phyloP scores from a whole-genome alignment of 2,888 invertebrate genomes.

The Junonia oenone region DNA sequence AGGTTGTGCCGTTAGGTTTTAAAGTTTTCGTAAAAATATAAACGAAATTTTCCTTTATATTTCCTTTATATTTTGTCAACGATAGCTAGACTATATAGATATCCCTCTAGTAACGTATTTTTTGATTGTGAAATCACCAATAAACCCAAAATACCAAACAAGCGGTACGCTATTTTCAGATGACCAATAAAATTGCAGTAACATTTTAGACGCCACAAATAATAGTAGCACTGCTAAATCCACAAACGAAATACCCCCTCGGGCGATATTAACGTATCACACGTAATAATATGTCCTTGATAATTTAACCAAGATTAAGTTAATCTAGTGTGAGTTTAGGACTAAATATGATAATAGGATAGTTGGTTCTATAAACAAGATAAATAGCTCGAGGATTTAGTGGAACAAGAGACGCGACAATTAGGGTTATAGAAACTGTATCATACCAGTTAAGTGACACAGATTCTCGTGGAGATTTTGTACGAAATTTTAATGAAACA shows the following conservation, averaged over 20 bases:
- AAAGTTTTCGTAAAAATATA: too few species aligned
- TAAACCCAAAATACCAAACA: too few species aligned
- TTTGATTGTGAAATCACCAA: too few species aligned
- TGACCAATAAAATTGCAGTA: background rate
- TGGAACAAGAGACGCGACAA: background rate
- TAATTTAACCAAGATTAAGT: background rate
- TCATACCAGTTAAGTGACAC: too few species aligned
- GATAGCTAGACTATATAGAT: too few species aligned
- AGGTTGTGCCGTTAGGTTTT: too few species aligned
- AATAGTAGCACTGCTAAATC: background rate
- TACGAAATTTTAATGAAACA: too few species aligned
- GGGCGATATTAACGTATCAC: background rate
- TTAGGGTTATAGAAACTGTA: background rate
- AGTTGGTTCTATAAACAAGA: background rate
- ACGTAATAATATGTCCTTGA: background rate
- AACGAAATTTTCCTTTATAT: too few species aligned
- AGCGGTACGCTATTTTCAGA: background rate
- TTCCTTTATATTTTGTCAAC: too few species aligned
- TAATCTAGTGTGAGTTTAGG: conserved; percentile 1
- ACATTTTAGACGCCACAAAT: background rate
- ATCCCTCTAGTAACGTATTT: too few species aligned
- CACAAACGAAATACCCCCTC: background rate
- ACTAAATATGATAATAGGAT: conserved; percentile 5
- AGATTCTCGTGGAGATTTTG: too few species aligned
- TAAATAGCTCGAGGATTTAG: background rate